Evolutionary conservation across 2,113 vertebrate genomes (phyloP), one percentile per base, ranked within the genome.

Genomic region (Sclerurus mexicanus): DNA sequence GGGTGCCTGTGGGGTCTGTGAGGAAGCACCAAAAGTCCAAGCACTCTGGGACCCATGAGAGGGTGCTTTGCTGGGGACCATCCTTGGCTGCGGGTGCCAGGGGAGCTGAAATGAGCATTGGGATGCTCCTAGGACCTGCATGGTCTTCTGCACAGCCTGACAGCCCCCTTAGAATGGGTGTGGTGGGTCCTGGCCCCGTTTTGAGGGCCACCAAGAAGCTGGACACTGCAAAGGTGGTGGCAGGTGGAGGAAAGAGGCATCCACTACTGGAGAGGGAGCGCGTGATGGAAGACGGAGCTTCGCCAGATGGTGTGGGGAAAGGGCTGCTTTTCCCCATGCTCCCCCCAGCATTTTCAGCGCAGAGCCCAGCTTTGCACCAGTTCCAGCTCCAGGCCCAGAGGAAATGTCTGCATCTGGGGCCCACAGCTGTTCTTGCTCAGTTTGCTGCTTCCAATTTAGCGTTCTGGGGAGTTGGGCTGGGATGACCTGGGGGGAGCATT

Each of bases 361-460:
- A 4, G 68, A 93, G 78, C 72, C 78, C 12, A 6, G 46, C 69
- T 87, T 87, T 2, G 0, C 77, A 92, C 74, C 10, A 2, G 71
- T 81, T 87, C 85, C 89, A 69, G 87, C 59, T 72, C 69, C 68
- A 50, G 87, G 69, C 90, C 87, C 93, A 88, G 79, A 95, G 92
- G 95, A 95, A 96, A 90, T 93, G 14, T 60, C 82, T 92, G 80
- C 85, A 55, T 95, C 91, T 30, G 75, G 64, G 85, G 90, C 82
- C 90, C 88, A 39, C 93, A 93, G 95, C 94, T 97, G 94, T 84
- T 93, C 78, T 59, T 2, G 8, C 91, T 91, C 10, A 0, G 35
- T 83, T 95, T 88, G 62, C 92, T 96, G 90, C 92, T 93, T 97
- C 86, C 79, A 88, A 92, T 94, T 94, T 81, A 88, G 46, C 0